Evolutionary conservation across 1,140 invertebrate genomes (phyloP).

Genomic region (Achroia grisella): DNA sequence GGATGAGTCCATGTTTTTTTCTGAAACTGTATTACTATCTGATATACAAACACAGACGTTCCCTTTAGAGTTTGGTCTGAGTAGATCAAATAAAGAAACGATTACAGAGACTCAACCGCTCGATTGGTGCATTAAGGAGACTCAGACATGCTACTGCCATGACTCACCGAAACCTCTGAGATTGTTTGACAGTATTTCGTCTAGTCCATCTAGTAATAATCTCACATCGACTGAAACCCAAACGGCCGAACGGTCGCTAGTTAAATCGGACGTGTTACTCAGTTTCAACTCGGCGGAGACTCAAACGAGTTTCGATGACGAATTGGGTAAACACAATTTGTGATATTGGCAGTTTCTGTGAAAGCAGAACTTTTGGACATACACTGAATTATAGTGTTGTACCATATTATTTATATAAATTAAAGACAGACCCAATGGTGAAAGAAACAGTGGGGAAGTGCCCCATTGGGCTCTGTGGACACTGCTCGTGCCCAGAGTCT

Average conservation of each 20-base stretch:
- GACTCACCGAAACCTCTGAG: slow-evolving; percentile 31
- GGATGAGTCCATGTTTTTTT: slow-evolving; percentile 50
- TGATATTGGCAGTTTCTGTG: slow-evolving; percentile 21
- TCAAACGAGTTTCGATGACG: slow-evolving; percentile 43
- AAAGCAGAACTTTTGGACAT: too few species aligned
- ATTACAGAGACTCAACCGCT: slow-evolving; percentile 43
- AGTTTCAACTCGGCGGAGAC: slow-evolving; percentile 42
- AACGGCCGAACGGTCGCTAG: slow-evolving; percentile 22
- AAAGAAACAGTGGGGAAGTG: too few species aligned
- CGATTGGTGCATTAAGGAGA: slow-evolving; percentile 55
- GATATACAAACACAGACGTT: slow-evolving; percentile 63
- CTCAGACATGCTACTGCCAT: slow-evolving; percentile 52
- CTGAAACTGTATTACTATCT: slow-evolving; percentile 45
- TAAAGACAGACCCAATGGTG: too few species aligned
- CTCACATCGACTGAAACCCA: slow-evolving; percentile 53
- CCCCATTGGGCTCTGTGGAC: too few species aligned
- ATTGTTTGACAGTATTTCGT: slow-evolving; percentile 30
- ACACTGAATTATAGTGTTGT: too few species aligned
- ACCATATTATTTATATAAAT: too few species aligned
- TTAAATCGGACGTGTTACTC: slow-evolving; percentile 28
- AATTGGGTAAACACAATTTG: slow-evolving; percentile 17
- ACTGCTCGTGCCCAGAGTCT: too few species aligned
- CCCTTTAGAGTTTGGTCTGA: slow-evolving; percentile 47
- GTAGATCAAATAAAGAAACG: slow-evolving; percentile 44
- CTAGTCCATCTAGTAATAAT: slow-evolving; percentile 29